Evolutionary conservation across 2,113 vertebrate genomes (phyloP).

Genomic region (Nothocercus nigrocapillus): DNA sequence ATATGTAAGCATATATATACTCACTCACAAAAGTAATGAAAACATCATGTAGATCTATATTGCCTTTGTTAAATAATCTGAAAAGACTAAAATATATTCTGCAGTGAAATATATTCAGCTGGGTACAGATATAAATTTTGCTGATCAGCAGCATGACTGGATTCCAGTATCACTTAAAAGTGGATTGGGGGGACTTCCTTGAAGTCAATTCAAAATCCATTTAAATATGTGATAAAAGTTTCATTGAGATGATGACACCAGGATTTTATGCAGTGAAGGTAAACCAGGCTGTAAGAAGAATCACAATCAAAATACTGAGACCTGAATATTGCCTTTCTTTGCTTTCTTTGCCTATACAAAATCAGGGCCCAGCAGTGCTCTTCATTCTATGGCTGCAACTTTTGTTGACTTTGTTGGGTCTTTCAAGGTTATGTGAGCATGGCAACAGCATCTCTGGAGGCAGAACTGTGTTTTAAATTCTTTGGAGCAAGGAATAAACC

Average conservation of each 20-base stretch:
- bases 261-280: neutral
- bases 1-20: neutral
- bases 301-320: neutral
- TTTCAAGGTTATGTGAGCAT: slow-evolving; percentile 37
- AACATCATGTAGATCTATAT: neutral
- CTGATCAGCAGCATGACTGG: neutral
- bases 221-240: neutral
- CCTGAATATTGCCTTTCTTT: neutral
- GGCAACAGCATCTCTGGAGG: slow-evolving; percentile 7
- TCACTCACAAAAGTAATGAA: neutral
- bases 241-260: neutral
- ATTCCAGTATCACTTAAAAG: neutral
- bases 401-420: slow-evolving; percentile 28
- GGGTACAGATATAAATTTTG: neutral
- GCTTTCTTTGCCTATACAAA: neutral
- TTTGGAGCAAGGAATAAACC: slow-evolving; percentile 47
- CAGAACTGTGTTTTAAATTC: slow-evolving; percentile 53
- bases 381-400: slow-evolving; percentile 8
- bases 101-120: neutral
- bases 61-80: neutral
- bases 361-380: neutral
- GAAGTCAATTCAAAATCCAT: slow-evolving; percentile 1
- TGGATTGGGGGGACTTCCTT: neutral
- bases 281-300: neutral
- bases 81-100: neutral